Evolutionary conservation across 2,888 invertebrate species (phyloP), one percentile per base, ranked within the genome.

Genomic region (Drosophila helvetica): DNA sequence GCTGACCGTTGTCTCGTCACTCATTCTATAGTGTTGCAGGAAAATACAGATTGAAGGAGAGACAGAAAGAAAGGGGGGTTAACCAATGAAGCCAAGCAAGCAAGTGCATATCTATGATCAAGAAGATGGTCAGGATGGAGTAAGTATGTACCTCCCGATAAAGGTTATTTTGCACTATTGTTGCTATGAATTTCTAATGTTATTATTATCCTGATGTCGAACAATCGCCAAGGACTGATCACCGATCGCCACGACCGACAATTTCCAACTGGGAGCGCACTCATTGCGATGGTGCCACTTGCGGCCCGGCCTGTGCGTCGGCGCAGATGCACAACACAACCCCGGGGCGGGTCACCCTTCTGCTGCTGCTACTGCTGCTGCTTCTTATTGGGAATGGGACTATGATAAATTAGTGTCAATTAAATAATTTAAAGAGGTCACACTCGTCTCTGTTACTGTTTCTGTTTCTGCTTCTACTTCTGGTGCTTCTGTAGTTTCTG

Each of bases 371-470:
- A 46, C 25, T 38, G 27, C 61, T 50, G 63, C 18, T 47, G 61
- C 53, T 17, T 17, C 15, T 22, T 47, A 47, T 56, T 54, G 53
- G 57, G 61, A 52, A 72, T 58, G 46, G 77, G 27, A 62, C 63
- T 78, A 80, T 79, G 84, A 66, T 90, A 90, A 91, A 92, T 91
- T 92, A 91, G 90, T 90, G 91, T 92, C 92, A 91, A 91, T 91
- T 91, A 92, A 92, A 90, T 90, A 90, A 90, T 92, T 91, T 91
- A 90, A 91, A 90, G 89, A 89, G 91, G 92, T 91, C 92, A 92
- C 69, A 88, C 84, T 80, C 85, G 60, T 43, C 66, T 47, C 46
- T 50, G 57, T 48, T 47, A 48, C 71, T 18, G 22, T 38, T 25
- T 25, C 22, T 54, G 53, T 38, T 61, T 33, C n/a, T 57, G 53